Evolutionary conservation across 2,797 vertebrate species (phyloP), one percentile per base, ranked within the genome.

Genomic region (Myotis myotis): DNA sequence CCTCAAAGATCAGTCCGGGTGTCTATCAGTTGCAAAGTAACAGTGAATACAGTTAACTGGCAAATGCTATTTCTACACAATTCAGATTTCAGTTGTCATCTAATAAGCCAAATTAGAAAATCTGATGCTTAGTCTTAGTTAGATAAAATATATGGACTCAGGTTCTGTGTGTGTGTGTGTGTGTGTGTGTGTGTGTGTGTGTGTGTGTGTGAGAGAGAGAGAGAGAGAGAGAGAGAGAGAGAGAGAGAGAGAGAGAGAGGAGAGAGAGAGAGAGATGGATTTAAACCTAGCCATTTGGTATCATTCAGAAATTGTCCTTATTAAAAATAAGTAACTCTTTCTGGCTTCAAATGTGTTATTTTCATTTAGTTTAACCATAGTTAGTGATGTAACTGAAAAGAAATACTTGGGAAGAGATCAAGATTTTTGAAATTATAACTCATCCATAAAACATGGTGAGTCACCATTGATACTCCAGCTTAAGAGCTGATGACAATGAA

Each of bases 71-170:
- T 95, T 91, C 28, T 84, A 90, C 13, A 55, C 5, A 84, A 83
- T 75, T 92, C 38, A 66, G 33, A 66, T 93, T 93, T 78, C 13
- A 66, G 4, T 49, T 86, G 60, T 41, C 33, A 79, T 38, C 13
- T 80, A 38, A 89, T 91, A 95, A 80, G n/a, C 87, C 30, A 23
- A 87, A 44, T 87, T 36, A 33, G 71, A 80, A 79, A 78, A 88
- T 92, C 6, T 81, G 51, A 28, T 62, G 30, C 23, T 74, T 82
- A 64, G 23, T 25, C 60, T 68, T 25, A 87, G 30, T 47, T 28
- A 94, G 51, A 30, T 25, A 78, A 93, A 70, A 80, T 91, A 92
- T 33, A 12, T 60, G 92, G 13, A 51, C 19, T 49, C 30, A 57
- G 41, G 17, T 8, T 64, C 30, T 47, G 10, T 76, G 25, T 57